Evolutionary conservation across 2,888 invertebrate species (phyloP).

Genomic region (Chelonus formosanus): DNA sequence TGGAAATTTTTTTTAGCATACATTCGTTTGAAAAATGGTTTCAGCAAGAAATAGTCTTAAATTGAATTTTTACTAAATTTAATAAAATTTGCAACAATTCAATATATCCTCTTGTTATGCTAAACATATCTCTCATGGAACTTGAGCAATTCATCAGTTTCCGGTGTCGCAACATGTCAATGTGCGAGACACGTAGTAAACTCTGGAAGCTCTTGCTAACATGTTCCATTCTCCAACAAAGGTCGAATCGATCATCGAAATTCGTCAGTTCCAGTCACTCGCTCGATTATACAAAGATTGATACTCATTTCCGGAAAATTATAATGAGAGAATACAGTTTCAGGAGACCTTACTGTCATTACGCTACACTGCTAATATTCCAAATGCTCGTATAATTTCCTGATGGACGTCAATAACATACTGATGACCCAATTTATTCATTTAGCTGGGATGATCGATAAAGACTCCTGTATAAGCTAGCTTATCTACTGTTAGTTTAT

Average conservation of each 20-base stretch:
- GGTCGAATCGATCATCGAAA: constrained; percentile 32
- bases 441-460: constrained; percentile 17
- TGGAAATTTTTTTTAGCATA: too few species aligned
- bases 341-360: constrained; percentile 2
- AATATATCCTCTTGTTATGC: constrained; percentile 13
- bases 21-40: too few species aligned
- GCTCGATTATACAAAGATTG: constrained; percentile 17
- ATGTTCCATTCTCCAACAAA: constrained; percentile 6
- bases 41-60: too few species aligned
- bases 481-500: neutral
- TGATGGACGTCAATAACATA: constrained; percentile 6
- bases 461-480: neutral
- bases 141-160: constrained; percentile 31
- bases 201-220: constrained; percentile 2
- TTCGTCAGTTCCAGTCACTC: constrained; percentile 4
- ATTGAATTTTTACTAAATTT: neutral
- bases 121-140: constrained; percentile 10
- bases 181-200: constrained; percentile 22
- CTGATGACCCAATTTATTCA: constrained; percentile 29
- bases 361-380: neutral
- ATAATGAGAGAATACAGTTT: neutral
- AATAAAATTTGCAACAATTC: neutral
- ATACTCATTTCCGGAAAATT: constrained; percentile 26
- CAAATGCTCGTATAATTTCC: constrained; percentile 12
- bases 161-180: constrained; percentile 33